Evolutionary conservation across 2,888 invertebrate genomes (phyloP).

Genomic region (Chloromyia formosa): DNA sequence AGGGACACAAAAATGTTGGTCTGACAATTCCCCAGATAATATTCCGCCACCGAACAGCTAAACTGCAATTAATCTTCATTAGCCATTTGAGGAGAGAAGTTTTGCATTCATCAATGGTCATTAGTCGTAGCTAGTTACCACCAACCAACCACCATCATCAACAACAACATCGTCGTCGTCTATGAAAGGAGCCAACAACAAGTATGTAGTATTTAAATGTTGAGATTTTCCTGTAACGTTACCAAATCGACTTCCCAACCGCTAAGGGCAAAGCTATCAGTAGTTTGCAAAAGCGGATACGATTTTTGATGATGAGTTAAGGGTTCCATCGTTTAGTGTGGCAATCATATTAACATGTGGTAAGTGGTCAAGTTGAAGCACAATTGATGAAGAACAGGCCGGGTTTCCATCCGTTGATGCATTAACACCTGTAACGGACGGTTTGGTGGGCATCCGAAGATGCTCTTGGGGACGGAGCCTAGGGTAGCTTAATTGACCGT

Average conservation of each 20-base stretch:
- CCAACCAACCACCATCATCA: neutral
- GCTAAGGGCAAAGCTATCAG: neutral
- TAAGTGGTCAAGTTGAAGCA: too few species aligned
- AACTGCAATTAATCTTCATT: slow-evolving; percentile 64
- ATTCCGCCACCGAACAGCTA: slow-evolving; percentile 8
- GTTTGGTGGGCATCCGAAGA: too few species aligned
- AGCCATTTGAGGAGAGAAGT: slow-evolving; percentile 51
- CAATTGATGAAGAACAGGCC: too few species aligned
- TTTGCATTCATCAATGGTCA: slow-evolving; percentile 33
- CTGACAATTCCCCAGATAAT: slow-evolving; percentile 2
- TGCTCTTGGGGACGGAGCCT: too few species aligned
- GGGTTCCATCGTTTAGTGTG: too few species aligned
- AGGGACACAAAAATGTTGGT: neutral
- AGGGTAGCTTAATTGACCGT: too few species aligned
- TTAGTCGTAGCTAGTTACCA: slow-evolving; percentile 20
- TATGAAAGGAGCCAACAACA: too few species aligned
- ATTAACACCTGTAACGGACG: too few species aligned
- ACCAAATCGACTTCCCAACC: slow-evolving; percentile 19
- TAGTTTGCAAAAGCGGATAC: slow-evolving; percentile 15
- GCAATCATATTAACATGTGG: too few species aligned
- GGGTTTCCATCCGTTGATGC: too few species aligned
- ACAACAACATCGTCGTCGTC: neutral
- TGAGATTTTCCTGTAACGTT: slow-evolving; percentile 2
- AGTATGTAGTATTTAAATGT: too few species aligned
- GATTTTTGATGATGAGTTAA: neutral